Base-by-base conservation (phyloP, 2,113 vertebrate genomes). In the Bagarius yarrelli region DNA sequence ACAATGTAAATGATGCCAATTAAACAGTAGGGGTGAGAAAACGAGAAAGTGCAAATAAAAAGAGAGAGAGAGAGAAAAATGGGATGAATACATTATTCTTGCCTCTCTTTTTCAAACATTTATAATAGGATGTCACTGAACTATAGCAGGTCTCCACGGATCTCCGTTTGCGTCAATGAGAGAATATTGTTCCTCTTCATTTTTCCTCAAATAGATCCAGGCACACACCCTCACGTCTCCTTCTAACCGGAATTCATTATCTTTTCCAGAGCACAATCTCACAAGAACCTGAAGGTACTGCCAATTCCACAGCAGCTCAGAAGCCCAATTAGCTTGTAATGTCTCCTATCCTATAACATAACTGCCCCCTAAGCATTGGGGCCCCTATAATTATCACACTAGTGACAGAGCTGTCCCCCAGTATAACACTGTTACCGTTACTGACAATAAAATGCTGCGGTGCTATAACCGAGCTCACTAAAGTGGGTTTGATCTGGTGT, bases 161-260 rank as follows among this genome's bases (percentile, higher is more conserved):
- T 80, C 77, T 77, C 74, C 52, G 57, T 83, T 76, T 84, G 85
- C 80, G 80, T 84, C 83, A 84, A 36, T 83, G 77, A 79, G 82
- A 66, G 82, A 75, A 83, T 73, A 79, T 67, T 60, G 81, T 76
- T 82, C 73, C 76, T 82, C 81, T 56, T 73, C 72, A 64, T 70
- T 81, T 73, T 81, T 69, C 74, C 74, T 80, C 63, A 82, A 82
- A 86, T 82, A 82, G 82, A 81, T 67, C n/a, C 40, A 61, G 25
- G 76, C 78, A 71, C 78, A 76, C 79, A 73, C 78, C 84, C 84
- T 71, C 69, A 57, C 63, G 44, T 80, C 69, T 78, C 59, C 67
- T 83, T 72, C 67, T 36, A 25, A 59, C 73, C 34, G 23, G 57
- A 59, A 76, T 76, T 72, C 59, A 66, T 44, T 63, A 77, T 76